Evolutionary conservation across 1,140 invertebrate species (phyloP).

Genomic region (Caligus rogercresseyi): DNA sequence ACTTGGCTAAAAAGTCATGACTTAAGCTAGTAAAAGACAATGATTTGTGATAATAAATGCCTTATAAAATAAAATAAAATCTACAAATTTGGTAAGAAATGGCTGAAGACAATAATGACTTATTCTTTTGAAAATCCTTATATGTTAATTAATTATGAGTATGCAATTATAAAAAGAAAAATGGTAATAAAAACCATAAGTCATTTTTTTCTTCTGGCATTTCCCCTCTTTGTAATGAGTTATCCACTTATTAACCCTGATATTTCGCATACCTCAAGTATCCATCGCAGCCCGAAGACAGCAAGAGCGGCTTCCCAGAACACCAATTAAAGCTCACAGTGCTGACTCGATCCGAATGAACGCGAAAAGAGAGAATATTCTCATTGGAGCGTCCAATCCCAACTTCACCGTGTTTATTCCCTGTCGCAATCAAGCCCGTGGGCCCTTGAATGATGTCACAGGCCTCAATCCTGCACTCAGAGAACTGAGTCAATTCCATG

Average conservation of each 20-base stretch:
- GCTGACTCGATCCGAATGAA: neutral
- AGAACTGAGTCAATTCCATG: neutral
- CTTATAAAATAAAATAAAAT: too few relatives aligned
- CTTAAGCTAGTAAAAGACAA: too few relatives aligned
- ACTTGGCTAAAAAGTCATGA: too few relatives aligned
- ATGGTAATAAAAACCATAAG: too few relatives aligned
- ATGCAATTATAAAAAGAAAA: too few relatives aligned
- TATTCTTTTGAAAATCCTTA: too few relatives aligned
- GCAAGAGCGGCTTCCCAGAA: neutral
- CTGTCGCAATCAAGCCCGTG: neutral
- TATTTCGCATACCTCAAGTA: neutral
- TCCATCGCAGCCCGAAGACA: neutral
- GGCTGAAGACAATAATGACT: too few relatives aligned
- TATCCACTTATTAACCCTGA: neutral
- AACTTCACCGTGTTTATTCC: neutral
- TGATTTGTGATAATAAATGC: too few relatives aligned
- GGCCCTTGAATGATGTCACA: neutral
- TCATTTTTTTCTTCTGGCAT: too few relatives aligned
- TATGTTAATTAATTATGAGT: too few relatives aligned
- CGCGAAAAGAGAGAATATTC: neutral
- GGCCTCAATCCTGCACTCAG: neutral
- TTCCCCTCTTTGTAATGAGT: neutral
- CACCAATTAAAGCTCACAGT: neutral
- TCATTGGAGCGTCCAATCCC: neutral
- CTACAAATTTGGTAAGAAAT: too few relatives aligned